Percentiles rank a stretch among this genome's conserved stretches.
Conservation (phyloP, 2,113 vertebrate species). For the Pardalotus punctatus region DNA sequence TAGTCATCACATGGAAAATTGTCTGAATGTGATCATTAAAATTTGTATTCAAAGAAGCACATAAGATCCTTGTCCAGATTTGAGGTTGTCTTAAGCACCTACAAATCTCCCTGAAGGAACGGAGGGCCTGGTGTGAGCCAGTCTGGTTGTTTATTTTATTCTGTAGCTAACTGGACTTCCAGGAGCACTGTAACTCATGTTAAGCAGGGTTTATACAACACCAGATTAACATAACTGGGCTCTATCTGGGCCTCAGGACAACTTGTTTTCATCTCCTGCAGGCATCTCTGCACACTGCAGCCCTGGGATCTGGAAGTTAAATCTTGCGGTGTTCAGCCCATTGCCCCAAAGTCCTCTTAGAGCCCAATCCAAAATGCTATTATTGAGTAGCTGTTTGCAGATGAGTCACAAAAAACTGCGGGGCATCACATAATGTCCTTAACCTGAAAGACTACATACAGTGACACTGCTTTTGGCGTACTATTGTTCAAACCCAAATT, state of each 20-base stretch:
- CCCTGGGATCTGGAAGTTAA: background rate
- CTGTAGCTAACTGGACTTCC: background rate
- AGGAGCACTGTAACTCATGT: background rate
- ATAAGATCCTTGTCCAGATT: background rate
- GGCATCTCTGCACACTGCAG: background rate
- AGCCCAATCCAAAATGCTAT: background rate
- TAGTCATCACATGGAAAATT: background rate
- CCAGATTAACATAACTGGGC: background rate
- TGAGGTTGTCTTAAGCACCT: background rate
- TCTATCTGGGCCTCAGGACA: background rate
- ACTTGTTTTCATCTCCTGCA: background rate
- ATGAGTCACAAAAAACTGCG: background rate
- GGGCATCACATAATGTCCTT: background rate
- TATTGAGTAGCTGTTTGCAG: background rate
- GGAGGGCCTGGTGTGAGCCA: background rate
- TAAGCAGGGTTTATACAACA: background rate
- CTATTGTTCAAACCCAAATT: background rate
- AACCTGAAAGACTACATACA: background rate
- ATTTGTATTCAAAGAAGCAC: background rate
- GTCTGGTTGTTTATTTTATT: background rate
- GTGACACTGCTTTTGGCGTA: background rate
- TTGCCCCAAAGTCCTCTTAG: background rate
- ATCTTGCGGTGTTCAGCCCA: background rate
- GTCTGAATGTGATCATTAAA: background rate
- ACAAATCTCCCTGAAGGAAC: background rate